Percentiles rank a stretch among this genome's conserved stretches.
Evolutionary conservation across 2,888 invertebrate genomes (phyloP).

Genomic region (Drosophila helvetica): DNA sequence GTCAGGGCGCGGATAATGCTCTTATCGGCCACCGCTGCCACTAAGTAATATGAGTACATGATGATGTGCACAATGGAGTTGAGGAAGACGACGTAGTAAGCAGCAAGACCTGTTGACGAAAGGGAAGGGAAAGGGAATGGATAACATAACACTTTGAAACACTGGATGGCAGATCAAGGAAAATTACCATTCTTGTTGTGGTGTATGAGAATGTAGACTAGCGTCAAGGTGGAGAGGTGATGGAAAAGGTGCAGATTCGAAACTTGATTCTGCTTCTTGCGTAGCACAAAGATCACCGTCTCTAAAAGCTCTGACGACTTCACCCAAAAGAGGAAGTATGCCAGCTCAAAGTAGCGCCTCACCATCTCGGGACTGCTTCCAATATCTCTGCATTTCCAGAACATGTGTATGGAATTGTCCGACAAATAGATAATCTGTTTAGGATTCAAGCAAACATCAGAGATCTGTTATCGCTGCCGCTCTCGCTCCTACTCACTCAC

Average conservation of each 20-base stretch:
- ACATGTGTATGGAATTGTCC: slow-evolving; percentile 49
- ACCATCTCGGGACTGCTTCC: slow-evolving; percentile 41
- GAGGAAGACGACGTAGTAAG: slow-evolving; percentile 87
- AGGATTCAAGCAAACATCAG: neutral
- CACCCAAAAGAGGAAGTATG: slow-evolving; percentile 87
- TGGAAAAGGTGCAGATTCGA: slow-evolving; percentile 90
- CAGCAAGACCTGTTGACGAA: slow-evolving; percentile 86
- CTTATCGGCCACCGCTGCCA: slow-evolving; percentile 86
- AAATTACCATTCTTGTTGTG: slow-evolving; percentile 86
- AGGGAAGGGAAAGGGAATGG: slow-evolving; percentile 1
- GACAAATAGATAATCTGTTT: slow-evolving; percentile 65
- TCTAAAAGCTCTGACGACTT: slow-evolving; percentile 89
- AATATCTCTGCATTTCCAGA: slow-evolving; percentile 69
- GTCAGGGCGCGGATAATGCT: slow-evolving; percentile 85
- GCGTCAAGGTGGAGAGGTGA: slow-evolving; percentile 86
- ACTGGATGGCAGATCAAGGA: neutral
- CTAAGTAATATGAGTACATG: slow-evolving; percentile 91
- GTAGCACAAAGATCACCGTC: slow-evolving; percentile 89
- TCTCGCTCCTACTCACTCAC: slow-evolving; percentile 50
- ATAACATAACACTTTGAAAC: neutral
- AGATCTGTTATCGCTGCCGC: no score
- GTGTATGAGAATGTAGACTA: slow-evolving; percentile 87
- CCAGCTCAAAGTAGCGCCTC: slow-evolving; percentile 76
- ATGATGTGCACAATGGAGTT: slow-evolving; percentile 89
- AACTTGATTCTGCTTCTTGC: slow-evolving; percentile 89